A percentile compares a stretch with the other conserved stretches of the same genome.
Evolutionary conservation across 2,113 vertebrate genomes (phyloP).

Genomic region (Eulemur macaco): DNA sequence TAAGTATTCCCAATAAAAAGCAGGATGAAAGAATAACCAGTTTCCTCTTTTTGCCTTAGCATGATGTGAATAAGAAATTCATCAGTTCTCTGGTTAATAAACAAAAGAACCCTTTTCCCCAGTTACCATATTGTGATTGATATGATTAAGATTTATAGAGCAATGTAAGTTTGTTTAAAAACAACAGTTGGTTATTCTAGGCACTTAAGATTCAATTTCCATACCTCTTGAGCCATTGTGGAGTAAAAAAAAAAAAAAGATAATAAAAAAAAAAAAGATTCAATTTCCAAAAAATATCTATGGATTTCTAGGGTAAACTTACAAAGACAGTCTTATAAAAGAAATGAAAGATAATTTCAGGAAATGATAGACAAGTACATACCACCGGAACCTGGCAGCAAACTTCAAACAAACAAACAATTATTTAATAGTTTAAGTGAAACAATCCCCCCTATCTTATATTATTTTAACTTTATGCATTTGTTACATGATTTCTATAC

Average conservation of each 20-base stretch:
- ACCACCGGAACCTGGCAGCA: background rate
- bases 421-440: constrained; percentile 19
- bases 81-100: constrained; percentile 7
- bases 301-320: constrained; percentile 19
- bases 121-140: constrained; percentile 7
- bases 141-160: constrained; percentile 12
- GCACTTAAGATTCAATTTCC: background rate
- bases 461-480: background rate
- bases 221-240: no score
- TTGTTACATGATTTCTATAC: constrained; percentile 8
- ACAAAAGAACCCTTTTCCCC: background rate
- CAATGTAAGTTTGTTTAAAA: constrained; percentile 30
- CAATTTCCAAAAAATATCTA: background rate
- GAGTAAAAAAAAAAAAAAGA: no score
- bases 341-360: constrained; percentile 21
- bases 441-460: background rate
- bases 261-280: background rate
- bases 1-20: background rate
- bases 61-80: constrained; percentile 43
- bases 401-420: background rate
- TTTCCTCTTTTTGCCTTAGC: constrained; percentile 36
- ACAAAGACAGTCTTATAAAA: background rate
- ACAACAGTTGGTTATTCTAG: background rate
- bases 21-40: background rate
- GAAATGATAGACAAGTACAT: background rate